Evolutionary conservation across 2,113 vertebrate species (phyloP), one percentile per base, ranked within the genome.

Genomic region (Nycticryphes semicollaris): DNA sequence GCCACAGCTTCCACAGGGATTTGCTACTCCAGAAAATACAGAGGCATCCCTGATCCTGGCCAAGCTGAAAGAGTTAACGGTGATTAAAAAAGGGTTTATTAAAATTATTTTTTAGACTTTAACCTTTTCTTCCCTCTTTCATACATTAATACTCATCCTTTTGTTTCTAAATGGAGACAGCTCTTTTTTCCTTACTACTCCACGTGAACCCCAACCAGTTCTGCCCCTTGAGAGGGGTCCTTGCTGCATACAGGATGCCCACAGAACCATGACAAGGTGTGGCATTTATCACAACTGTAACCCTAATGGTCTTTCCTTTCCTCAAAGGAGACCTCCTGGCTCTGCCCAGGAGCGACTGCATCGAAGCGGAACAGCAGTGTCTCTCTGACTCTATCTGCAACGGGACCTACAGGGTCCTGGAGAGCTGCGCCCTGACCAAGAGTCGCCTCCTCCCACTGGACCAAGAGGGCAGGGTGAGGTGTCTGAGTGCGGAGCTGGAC

Each of bases 341-440:
- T 92, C 73, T 94, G 83, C 12, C 80, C 3, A 95, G 84, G 66
- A 96, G 80, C 14, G 98, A 98, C 93, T 99, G 99, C 96, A 89
- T 99, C 43, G 72, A 97, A 75, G 99, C 98, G 3, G 98, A 98
- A 91, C 98, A 96, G 93, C 95, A 97, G 81, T 99, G 99, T 95
- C 91, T 98, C 80, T 97, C 96, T 2, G 97, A 99, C 73, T 89
- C 97, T 16, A 85, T 74, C 85, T 99, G 99, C 97, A 98, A 95
- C 89, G 97, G 94, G 78, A 98, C 97, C 35, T 99, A 99, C 90
- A 97, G 97, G 15, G 95, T 96, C 54, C 97, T 99, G 96, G 98
- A 98, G 91, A 98, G 98, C 96, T 99, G 99, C 39, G 95, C 97
- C 12, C 96, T 98, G 35, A 86, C 86, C 21, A 78, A 96, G 97